Base-by-base conservation (phyloP, 1,140 invertebrate species). In the Riptortus pedestris region DNA sequence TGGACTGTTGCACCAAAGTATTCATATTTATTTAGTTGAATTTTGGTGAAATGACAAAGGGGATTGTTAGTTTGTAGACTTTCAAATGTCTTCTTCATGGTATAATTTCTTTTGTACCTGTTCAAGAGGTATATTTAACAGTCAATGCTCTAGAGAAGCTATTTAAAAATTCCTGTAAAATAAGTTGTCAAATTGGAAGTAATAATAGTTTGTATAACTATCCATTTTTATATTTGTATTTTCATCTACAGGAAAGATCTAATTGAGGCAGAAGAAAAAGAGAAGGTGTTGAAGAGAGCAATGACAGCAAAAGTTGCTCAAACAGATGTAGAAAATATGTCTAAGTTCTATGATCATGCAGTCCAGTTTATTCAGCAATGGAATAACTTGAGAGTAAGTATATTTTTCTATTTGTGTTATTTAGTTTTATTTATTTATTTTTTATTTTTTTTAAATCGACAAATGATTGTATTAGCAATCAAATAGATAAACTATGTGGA, bases 341-440 rank as follows among this genome's bases (percentile, higher is more conserved):
- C 51, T 2, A 55, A 55, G 26, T 55, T 55, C 26, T 55, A 55
- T 55, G n/a, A 4, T 26, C 24, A 55, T 24, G 51, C 51, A 24
- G 12, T 24, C 26, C 2, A 20, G 0, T 55, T 55, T 14, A 14
- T 55, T 26, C 2, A 14, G 16, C 14, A 55, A 55, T 55, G 51
- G 51, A 22, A 11, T 2, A 24, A 55, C 1, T 55, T 55, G 26
- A 55, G 51, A 24, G 51, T 55, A 55, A 26, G 51, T 55, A 24
- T 4, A 14, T 24, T 3, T 55, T 27, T 55, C 24, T 45, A 2
- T 45, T 4, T 4, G 2, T 3, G 16, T 14, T 14, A 45, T 14
- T 45, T 45, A 45, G 2, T 3, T 2, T 45, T 14, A 2, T 47
- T 47, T 47, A 5, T 9, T 47, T 47, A 5, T 47, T 47, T 47